Percentiles rank a stretch among this genome's conserved stretches.
phyloP scores from a whole-genome alignment of 2,888 invertebrate genomes.

The Pollenia angustigena region DNA sequence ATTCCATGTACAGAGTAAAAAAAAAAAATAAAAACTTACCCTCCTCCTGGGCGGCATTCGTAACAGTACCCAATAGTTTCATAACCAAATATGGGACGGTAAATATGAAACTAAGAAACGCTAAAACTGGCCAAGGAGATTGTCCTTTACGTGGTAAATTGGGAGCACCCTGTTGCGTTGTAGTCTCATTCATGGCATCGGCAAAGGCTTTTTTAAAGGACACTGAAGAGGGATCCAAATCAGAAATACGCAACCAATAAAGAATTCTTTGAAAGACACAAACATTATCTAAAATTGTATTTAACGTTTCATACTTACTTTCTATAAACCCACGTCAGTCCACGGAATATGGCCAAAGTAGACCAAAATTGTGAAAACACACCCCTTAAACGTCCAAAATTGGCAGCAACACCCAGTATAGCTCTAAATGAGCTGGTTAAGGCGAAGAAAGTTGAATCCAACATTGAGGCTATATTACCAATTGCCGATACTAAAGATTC shows the following conservation, averaged over 20 bases:
- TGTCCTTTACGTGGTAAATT: constrained; percentile 82
- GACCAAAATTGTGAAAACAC: constrained; percentile 95
- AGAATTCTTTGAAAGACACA: constrained; percentile 78
- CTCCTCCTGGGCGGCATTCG: constrained; percentile 86
- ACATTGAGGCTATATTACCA: constrained; percentile 97
- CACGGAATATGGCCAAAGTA: constrained; percentile 92
- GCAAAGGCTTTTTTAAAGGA: constrained; percentile 85
- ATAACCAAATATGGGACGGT: constrained; percentile 96
- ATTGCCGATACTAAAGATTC: constrained; percentile 96
- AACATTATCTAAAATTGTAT: background rate
- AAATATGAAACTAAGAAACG: constrained; percentile 94
- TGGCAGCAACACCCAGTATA: constrained; percentile 97
- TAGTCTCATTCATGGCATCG: constrained; percentile 81
- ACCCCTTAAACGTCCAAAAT: constrained; percentile 92
- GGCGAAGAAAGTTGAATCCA: constrained; percentile 98
- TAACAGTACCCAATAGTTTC: constrained; percentile 88
- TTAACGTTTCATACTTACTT: constrained; percentile 83
- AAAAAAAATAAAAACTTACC: constrained; percentile 84
- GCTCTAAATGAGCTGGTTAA: constrained; percentile 98
- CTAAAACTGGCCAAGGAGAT: constrained; percentile 93
- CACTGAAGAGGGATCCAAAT: constrained; percentile 82
- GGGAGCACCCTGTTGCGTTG: constrained; percentile 82
- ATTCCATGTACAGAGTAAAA: background rate
- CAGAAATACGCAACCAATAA: constrained; percentile 82
- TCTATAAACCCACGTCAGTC: constrained; percentile 91